Evolutionary conservation across 2,888 invertebrate genomes (phyloP), one percentile per base, ranked within the genome.

Genomic region (Coenonympha arcania): DNA sequence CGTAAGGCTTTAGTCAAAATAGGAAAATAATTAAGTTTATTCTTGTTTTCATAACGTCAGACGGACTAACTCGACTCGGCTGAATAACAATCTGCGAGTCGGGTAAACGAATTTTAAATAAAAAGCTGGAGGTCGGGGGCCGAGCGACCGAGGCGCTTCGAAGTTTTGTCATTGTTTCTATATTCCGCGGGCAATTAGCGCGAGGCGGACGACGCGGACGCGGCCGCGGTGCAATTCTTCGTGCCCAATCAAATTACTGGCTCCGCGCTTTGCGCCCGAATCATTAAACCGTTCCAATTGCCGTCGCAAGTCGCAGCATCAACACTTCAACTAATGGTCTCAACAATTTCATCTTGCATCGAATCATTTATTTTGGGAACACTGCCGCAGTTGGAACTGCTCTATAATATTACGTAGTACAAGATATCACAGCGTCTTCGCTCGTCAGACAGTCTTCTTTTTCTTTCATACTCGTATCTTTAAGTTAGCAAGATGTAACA

Each of bases 111-210:
- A 79, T 85, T 85, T 84, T 79, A 80, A 82, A 84, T 83, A 81
- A 81, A 80, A 84, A 76, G 76, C 73, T 75, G 74, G 70, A 76
- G 72, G 59, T 73, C 67, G 73, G 73, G 74, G 68, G 66, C 68
- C 67, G 69, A 69, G 66, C 67, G 71, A 64, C 66, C 71, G 73
- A 72, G 71, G 70, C 73, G 73, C 64, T 63, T 65, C 69, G 66
- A 83, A 85, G 76, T 83, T 85, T 81, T 82, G 80, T 81, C 79
- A 84, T 85, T 85, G 85, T 85, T 84, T 79, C 78, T 75, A 75
- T 82, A 84, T 84, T 82, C 82, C 78, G 73, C 79, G 71, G 66
- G 85, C 85, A 85, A 85, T 85, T 85, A 85, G 82, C 72, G 73
- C 76, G 68, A 71, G 73, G 75, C 70, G 76, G 77, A 73, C 73